Base-by-base conservation (phyloP, 2,113 vertebrate genomes). In the Cranoglanis bouderius region DNA sequence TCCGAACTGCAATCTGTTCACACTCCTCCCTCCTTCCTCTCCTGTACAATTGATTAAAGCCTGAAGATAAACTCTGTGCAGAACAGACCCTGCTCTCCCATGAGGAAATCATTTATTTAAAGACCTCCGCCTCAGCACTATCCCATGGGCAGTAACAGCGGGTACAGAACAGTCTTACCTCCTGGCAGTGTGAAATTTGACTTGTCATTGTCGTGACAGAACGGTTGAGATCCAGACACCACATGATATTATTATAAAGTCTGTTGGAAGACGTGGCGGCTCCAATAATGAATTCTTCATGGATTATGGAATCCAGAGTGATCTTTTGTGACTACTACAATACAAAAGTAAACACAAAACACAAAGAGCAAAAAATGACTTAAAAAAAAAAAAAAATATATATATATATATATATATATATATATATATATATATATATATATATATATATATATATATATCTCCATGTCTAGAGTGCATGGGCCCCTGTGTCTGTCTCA, bases 81-180 rank as follows among this genome's bases (percentile, higher is more conserved):
- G 61, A 80, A 80, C 78, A 86, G 88, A 75, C 7, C 21, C 63
- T 59, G 74, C 19, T 38, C 38, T 82, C 82, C 59, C 85, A n/a
- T 2, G 35, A 84, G 85, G 32, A 80, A 46, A 84, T 87, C 7
- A 67, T 90, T 90, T 72, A 81, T 72, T 80, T 85, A 87, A 90
- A 82, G 87, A 84, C 82, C 74, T 81, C 49, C 59, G 38, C 74
- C 35, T 81, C 86, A 81, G 51, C 80, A 8, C 57, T 35, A n/a
- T 87, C 74, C 85, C 88, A 18, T 70, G 38, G 88, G 88, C 84
- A 85, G 35, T 12, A 57, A 32, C 38, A 57, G 24, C 29, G 70
- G 21, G 55, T 86, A 43, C 13, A 77, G 87, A 57, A 87, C 38
- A 77, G 32, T 38, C 43, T 65, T 21, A 26, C 38, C 77, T 88